Base-by-base conservation (phyloP, 2,888 invertebrate species). In the Phanerotoma sp. region DNA sequence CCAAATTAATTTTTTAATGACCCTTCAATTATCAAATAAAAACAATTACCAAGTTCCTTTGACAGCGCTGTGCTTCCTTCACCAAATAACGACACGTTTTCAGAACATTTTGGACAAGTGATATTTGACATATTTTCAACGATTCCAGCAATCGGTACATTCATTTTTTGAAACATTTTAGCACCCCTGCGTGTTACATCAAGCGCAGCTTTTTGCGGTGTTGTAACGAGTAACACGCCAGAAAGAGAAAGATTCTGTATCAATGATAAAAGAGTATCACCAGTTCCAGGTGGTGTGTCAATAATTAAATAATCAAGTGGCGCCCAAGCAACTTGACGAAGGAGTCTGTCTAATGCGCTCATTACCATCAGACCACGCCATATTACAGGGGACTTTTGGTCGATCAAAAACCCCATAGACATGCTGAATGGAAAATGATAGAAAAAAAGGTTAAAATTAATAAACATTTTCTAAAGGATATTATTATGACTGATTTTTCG, bases 291-390 rank as follows among this genome's bases (percentile, higher is more conserved):
- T 3, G 97, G 97, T 66, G 96, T 96, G 78, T 97, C 97, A 0
- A 97, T 83, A 13, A 98, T 81, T 53, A 97, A 83, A 72, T 90
- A 88, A 80, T 97, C 95, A 48, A 94, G 80, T 0, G 88, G 86
- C 3, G 85, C 88, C 97, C 97, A 97, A 30, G 84, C 83, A n/a
- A 95, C 93, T 64, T 93, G 89, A 61, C 89, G 81, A 25, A 96
- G 81, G 21, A 97, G 79, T 64, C 89, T 86, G 64, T 96, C 89
- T 53, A 97, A 76, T 0, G 96, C 96, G 60, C 91, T 92, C 96
- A 96, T 97, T 48, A 97, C 96, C 88, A 97, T 91, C 16, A 96
- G 83, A 0, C 97, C 97, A 61, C 97, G 84, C 97, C 97, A 98
- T 25, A 97, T 88, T 9, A 96, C 86, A 0, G 97, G 90, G 7